Conservation (phyloP, 2,113 vertebrate genomes). For the Ptilorrhoa leucosticta region DNA sequence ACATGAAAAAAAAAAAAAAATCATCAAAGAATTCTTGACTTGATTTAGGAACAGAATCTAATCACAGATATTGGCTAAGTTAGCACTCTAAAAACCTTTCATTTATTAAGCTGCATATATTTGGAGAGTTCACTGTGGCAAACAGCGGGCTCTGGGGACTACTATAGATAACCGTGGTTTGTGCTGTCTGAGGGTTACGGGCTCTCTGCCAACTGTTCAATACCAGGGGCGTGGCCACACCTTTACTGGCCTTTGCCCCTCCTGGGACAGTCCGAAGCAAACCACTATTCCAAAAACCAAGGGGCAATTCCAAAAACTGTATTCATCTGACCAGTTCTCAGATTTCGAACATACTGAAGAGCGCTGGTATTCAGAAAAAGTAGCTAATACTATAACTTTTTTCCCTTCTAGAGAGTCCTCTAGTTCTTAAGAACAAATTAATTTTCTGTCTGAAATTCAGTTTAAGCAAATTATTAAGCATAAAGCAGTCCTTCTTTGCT, state of each 20-base stretch:
- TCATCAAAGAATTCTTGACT: neutral
- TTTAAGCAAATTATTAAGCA: slow-evolving; percentile 77
- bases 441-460: slow-evolving; percentile 72
- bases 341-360: neutral
- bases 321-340: neutral
- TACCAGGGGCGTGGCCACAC: neutral
- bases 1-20: neutral
- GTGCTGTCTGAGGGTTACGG: no score
- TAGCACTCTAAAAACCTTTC: neutral
- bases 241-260: neutral
- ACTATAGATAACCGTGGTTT: neutral
- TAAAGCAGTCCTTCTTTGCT: slow-evolving; percentile 36
- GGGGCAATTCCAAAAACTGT: neutral
- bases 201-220: neutral
- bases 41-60: neutral
- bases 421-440: slow-evolving; percentile 69
- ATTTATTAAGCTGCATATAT: neutral
- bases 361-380: neutral
- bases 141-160: neutral
- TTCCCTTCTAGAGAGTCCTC: neutral
- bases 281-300: neutral
- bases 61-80: neutral
- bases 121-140: neutral
- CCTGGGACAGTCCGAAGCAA: neutral
- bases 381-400: neutral